Base-by-base conservation (phyloP, 2,888 invertebrate species). In the Aphrophora alni region DNA sequence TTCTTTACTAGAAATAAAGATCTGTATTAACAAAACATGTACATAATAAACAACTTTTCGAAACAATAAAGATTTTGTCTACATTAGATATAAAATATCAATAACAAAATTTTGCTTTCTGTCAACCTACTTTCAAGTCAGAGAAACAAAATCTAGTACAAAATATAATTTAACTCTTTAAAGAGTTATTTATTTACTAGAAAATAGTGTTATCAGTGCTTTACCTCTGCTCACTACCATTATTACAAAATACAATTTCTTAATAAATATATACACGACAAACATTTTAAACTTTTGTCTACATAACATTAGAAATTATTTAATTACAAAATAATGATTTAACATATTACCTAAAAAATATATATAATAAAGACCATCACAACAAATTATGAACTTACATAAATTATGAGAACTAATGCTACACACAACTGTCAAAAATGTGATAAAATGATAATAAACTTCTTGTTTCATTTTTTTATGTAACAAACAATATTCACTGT, bases 141-240 rank as follows among this genome's bases (percentile, higher is more conserved):
- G 2, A 44, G 14, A 44, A 44, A 7, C 2, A 44, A 17, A 14
- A 44, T 8, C 28, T 71, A 71, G 14, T 28, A 26, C 17, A 71
- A 71, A n/a, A 71, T 71, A 28, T 71, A 71, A 71, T 71, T 27
- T 71, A 7, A 26, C 17, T 27, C 26, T 59, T 59, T 69, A 26
- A 69, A 69, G 84, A 84, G 27, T 75, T 83, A 38, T 85, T 75
- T 82, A 84, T 33, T n/a, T 21, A 21, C 44, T 75, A 26, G 38
- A 38, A 38, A 75, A 24, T 75, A 38, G 21, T 75, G 33, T 38
- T 38, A 5, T 44, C 28, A 73, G 24, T 73, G 28, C 24, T 28
- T 14, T 73, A 17, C 14, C 8, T 33, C 21, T 73, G 21, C 28
- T 27, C 25, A 26, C 73, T 73, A 73, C 44, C 44, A 44, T 44